A percentile compares a stretch with the other conserved stretches of the same genome.
Evolutionary conservation across 1,140 invertebrate genomes (phyloP).

Genomic region (Drosophila lowei): DNA sequence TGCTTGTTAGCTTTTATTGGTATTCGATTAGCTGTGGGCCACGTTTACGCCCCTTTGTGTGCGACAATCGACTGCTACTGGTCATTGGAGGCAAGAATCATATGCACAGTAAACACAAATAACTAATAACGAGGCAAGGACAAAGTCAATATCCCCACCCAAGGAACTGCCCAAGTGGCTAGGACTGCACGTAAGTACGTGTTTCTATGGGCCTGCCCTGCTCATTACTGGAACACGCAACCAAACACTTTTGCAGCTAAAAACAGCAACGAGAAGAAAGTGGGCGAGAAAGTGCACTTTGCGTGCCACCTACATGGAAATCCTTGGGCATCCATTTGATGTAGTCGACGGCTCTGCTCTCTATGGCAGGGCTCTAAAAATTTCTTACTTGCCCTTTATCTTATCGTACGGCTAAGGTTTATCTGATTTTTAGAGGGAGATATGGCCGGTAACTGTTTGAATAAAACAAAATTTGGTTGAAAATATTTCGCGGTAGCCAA

Average conservation of each 20-base stretch:
- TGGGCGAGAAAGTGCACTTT: constrained; percentile 22
- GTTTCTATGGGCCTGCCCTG: constrained; percentile 23
- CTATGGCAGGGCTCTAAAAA: not conserved
- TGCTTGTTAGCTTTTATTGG: constrained; percentile 1
- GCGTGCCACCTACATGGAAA: constrained; percentile 20
- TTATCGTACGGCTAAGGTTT: constrained; percentile 49
- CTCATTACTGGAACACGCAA: constrained; percentile 23
- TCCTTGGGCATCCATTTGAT: constrained; percentile 41
- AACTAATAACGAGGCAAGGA: not conserved
- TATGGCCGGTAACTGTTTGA: constrained; percentile 4
- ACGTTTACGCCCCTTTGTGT: constrained; percentile 25
- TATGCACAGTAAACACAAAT: not conserved
- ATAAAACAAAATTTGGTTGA: not conserved
- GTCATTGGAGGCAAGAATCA: not conserved
- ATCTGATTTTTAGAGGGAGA: constrained; percentile 29
- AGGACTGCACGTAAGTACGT: constrained; percentile 30
- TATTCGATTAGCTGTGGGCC: constrained; percentile 21
- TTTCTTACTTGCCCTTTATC: not conserved
- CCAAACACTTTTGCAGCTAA: constrained; percentile 31
- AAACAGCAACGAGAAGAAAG: constrained; percentile 25
- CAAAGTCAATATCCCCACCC: constrained; percentile 19
- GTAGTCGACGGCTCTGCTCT: not conserved
- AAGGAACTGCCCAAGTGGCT: constrained; percentile 5
- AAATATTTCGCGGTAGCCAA: constrained; percentile 2
- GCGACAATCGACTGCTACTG: not conserved